Base-by-base conservation (phyloP, 2,113 vertebrate species). In the Fregata magnificens region DNA sequence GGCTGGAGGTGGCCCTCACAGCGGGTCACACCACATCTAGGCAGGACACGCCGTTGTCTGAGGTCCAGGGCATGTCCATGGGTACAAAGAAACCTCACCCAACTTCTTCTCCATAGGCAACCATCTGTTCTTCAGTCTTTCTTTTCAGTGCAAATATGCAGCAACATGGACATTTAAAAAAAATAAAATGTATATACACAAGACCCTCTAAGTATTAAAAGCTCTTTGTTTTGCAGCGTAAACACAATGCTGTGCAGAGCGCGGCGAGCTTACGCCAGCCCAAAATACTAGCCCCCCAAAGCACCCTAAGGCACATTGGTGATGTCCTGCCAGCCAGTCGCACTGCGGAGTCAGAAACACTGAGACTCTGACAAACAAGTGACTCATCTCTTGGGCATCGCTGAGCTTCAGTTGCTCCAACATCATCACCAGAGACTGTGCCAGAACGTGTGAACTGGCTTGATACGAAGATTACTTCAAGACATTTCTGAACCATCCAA, bases 271-370 rank as follows among this genome's bases (percentile, higher is more conserved):
- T 66, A 25, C 1, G 1, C 16, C 49, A 73, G 26, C 32, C 40
- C 74, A 17, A 28, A 20, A 25, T 2, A 13, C n/a, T 8, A 24
- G 25, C 6, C 18, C 6, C 44, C 25, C 40, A 50, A 31, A 65
- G 56, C 56, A 85, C 16, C 66, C 55, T 6, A 2, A 17, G 56
- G 71, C 84, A 55, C 13, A 12, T 4, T 0, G 0, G 63, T n/a
- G 56, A 2, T 10, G 16, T 34, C 50, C 66, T 66, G 82, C 14
- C 59, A 78, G 29, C 20, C 86, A 21, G 49, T 7, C 34, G 9
- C 86, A 24, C 76, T 0, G 4, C 49, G 49, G 32, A 47, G 58
- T 2, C 58, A 44, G 94, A 49, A 85, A 28, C 49, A 34, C 13
- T 7, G 62, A 87, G 82, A 59, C 44, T 52, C 82, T 24, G 40